phyloP scores from a whole-genome alignment of 92 coral and sea anemone species.

The Siderastrea siderea region DNA sequence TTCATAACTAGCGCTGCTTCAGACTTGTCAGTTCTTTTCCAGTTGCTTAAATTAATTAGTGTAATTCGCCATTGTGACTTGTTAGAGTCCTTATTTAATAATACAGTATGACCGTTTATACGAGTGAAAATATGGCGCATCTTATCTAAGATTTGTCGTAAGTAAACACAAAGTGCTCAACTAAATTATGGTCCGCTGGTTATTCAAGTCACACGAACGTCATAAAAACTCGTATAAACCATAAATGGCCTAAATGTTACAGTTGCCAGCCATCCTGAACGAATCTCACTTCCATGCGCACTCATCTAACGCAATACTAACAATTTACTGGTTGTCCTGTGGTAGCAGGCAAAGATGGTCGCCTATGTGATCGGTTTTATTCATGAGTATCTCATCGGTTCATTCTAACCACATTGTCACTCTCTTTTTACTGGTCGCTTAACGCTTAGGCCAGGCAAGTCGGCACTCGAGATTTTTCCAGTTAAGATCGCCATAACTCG shows the following conservation, averaged over 20 bases:
- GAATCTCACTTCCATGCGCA: conserved; percentile 53
- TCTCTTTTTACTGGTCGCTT: conserved; percentile 24
- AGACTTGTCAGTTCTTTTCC: no score
- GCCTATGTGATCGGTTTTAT: background rate
- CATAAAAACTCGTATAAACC: no score
- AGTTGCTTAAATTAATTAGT: no score
- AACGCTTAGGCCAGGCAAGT: conserved; percentile 46
- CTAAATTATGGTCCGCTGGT: no score
- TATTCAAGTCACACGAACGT: no score
- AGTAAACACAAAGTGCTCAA: no score
- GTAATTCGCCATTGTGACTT: background rate
- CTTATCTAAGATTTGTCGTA: no score
- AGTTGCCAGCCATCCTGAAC: background rate
- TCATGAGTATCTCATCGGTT: background rate
- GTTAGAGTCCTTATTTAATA: background rate
- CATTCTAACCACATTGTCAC: conserved; percentile 37
- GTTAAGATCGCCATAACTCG: conserved; percentile 31
- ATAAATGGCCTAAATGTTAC: background rate
- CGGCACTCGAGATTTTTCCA: conserved; percentile 27
- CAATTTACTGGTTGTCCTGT: background rate
- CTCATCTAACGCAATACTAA: conserved; percentile 6
- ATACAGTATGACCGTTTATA: no score
- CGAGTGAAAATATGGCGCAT: no score
- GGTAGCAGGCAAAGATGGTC: background rate
- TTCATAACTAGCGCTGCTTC: no score